Conservation (phyloP, 2,113 vertebrate species). For the Micronycteris hirsuta region DNA sequence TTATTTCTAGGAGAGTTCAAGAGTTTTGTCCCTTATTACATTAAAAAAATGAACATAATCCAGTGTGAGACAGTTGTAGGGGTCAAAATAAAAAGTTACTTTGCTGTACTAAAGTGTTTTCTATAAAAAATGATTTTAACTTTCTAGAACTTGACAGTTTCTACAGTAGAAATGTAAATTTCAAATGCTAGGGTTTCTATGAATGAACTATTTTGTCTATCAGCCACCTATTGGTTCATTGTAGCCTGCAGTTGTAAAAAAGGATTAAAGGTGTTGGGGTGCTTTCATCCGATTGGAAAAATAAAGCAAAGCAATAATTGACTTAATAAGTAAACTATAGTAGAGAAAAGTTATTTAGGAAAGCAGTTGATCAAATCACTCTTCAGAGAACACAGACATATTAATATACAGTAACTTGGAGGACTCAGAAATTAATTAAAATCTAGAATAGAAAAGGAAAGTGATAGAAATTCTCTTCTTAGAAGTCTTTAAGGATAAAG, state of each 20-base stretch:
- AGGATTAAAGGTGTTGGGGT: not conserved
- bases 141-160: not conserved
- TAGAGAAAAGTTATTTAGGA: not conserved
- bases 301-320: not conserved
- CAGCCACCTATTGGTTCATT: not conserved
- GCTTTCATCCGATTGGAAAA: not conserved
- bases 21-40: not conserved
- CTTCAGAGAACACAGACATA: not conserved
- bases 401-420: not conserved
- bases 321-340: not conserved
- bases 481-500: not conserved
- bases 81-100: not conserved
- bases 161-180: not conserved
- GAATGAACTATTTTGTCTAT: not conserved
- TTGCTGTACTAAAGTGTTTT: not conserved
- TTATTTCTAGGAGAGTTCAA: not conserved
- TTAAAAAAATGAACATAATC: conserved; percentile 18
- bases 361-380: not conserved
- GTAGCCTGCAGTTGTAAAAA: not conserved
- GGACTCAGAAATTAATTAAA: not conserved
- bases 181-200: not conserved
- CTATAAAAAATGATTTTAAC: not conserved
- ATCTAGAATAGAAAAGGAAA: not conserved
- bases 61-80: not conserved
- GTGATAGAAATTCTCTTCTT: not conserved